These are phyloP conservation scores for Anthrax anthrax DNA, from an alignment of 2,888 invertebrate genomes.

Conservation along the genomic window DNA sequence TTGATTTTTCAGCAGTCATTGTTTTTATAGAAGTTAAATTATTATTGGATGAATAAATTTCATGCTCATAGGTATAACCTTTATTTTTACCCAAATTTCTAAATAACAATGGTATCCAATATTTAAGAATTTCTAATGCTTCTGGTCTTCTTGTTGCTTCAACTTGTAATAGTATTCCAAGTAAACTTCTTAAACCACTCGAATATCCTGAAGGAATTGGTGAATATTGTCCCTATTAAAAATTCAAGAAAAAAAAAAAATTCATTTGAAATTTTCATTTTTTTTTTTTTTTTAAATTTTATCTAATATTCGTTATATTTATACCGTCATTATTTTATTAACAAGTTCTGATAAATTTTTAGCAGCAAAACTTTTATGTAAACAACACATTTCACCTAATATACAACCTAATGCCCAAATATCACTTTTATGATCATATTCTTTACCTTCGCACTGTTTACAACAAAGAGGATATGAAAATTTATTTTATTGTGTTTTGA, in stretches of 20 bases:
- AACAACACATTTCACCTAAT: constrained; percentile 57
- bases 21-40: constrained; percentile 7
- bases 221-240: constrained; percentile 45
- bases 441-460: constrained; percentile 62
- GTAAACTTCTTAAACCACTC: constrained; percentile 43
- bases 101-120: constrained; percentile 38
- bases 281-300: background rate
- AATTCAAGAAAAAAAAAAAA: background rate
- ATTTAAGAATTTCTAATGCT: constrained; percentile 43
- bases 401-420: constrained; percentile 68
- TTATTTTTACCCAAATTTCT: constrained; percentile 30
- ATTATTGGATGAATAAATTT: constrained; percentile 16
- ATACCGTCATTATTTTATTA: constrained; percentile 55
- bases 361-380: constrained; percentile 58
- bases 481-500: background rate
- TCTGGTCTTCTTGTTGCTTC: constrained; percentile 47
- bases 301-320: background rate
- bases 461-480: background rate
- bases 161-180: constrained; percentile 46
- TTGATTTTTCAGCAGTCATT: constrained; percentile 27
- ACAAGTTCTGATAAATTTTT: constrained; percentile 57
- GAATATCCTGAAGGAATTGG: constrained; percentile 51
- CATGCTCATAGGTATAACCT: constrained; percentile 31
- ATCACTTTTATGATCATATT: constrained; percentile 62
- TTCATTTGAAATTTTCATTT: background rate